A percentile compares a stretch with the other conserved stretches of the same genome.
Evolutionary conservation across 2,888 invertebrate species (phyloP).

Genomic region (Drosophila tripunctata): DNA sequence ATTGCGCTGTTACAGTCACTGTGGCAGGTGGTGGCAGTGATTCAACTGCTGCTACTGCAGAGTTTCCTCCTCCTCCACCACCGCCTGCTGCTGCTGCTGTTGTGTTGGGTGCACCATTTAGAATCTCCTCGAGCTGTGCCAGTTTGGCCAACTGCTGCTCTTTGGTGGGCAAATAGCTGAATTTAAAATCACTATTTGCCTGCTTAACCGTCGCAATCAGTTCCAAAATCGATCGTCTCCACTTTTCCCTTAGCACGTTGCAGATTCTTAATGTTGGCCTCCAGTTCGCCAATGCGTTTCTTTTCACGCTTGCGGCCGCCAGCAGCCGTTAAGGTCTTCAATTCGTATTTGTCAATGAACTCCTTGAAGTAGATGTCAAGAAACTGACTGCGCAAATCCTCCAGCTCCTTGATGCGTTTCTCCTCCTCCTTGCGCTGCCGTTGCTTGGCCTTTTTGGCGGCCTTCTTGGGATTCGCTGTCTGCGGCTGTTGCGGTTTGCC

Average conservation of each 20-base stretch:
- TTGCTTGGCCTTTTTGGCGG: conserved; percentile 84
- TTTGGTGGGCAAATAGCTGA: conserved; percentile 83
- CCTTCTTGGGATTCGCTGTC: conserved; percentile 82
- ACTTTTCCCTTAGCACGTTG: conserved; percentile 83
- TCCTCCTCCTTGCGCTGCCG: conserved; percentile 83
- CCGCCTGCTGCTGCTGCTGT: conserved; percentile 15
- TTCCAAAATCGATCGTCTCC: conserved; percentile 82
- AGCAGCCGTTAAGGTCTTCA: conserved; percentile 77
- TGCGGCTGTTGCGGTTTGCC: conserved; percentile 80
- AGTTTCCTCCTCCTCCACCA: too few relatives aligned
- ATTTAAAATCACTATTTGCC: conserved; percentile 82
- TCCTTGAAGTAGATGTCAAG: conserved; percentile 84
- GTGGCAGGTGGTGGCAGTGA: conserved; percentile 24
- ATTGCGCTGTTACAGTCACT: conserved; percentile 16
- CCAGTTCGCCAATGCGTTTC: conserved; percentile 82
- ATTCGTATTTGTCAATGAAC: conserved; percentile 80
- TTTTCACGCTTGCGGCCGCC: conserved; percentile 82
- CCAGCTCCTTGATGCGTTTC: conserved; percentile 82
- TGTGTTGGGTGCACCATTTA: conserved; percentile 24
- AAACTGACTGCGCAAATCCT: conserved; percentile 82
- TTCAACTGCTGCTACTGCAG: background rate
- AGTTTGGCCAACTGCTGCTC: conserved; percentile 82
- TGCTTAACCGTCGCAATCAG: conserved; percentile 83
- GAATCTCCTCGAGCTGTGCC: conserved; percentile 65
- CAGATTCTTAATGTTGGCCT: conserved; percentile 82